These are phyloP conservation scores for Pristis pectinata DNA, from an alignment of 2,797 vertebrate species.

Conservation along the genomic window DNA sequence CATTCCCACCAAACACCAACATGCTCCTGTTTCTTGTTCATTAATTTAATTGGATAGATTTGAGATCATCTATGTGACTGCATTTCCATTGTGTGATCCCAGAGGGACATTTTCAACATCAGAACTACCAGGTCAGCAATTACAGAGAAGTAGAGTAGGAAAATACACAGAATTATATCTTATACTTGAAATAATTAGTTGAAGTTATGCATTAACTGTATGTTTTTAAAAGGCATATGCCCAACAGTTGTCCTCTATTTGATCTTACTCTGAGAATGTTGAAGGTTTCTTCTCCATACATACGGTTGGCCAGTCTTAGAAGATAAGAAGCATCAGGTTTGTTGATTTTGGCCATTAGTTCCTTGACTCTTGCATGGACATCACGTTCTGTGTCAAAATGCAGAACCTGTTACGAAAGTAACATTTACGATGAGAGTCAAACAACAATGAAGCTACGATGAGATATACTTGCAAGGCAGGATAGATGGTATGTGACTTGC, in stretches of 20 bases:
- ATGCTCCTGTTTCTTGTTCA: neutral
- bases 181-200: neutral
- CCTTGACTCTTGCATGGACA: conserved; percentile 66
- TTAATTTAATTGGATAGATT: neutral
- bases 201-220: too few relatives aligned
- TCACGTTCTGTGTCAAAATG: conserved; percentile 57
- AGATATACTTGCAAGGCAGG: too few relatives aligned
- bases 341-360: conserved; percentile 68
- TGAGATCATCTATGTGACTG: neutral
- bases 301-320: conserved; percentile 73
- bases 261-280: conserved; percentile 62
- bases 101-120: neutral
- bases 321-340: conserved; percentile 62
- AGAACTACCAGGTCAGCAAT: neutral
- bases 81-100: neutral
- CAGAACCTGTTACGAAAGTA: conserved; percentile 48
- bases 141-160: neutral
- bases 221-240: too few relatives aligned
- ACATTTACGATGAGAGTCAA: neutral
- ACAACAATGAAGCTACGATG: too few relatives aligned
- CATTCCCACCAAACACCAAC: neutral
- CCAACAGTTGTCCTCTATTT: neutral
- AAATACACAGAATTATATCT: neutral
- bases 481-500: too few relatives aligned
- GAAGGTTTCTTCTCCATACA: conserved; percentile 78